Conservation (phyloP, 2,797 vertebrate species). For the Urophycis tenuis region DNA sequence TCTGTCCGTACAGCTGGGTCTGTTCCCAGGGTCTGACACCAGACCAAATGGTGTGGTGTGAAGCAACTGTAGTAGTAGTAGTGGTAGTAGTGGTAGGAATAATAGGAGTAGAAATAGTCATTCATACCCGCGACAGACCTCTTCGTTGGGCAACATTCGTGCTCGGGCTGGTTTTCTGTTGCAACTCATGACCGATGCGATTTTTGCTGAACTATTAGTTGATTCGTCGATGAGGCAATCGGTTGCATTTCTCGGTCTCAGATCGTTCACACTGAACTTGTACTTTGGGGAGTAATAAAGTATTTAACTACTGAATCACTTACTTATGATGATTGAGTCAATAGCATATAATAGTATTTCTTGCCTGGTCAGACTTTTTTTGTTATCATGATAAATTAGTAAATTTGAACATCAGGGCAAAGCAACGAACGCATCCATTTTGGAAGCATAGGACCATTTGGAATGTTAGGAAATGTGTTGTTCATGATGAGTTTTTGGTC, state of each 20-base stretch:
- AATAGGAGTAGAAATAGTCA: constrained; percentile 14
- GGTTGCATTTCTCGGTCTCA: not conserved
- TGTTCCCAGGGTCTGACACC: constrained; percentile 52
- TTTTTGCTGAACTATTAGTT: not conserved
- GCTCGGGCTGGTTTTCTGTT: constrained; percentile 1
- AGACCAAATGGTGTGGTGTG: constrained; percentile 12
- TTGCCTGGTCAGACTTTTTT: not conserved
- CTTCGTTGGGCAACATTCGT: constrained; percentile 61
- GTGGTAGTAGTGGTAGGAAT: too few relatives aligned
- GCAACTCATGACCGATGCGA: constrained; percentile 12
- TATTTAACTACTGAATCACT: not conserved
- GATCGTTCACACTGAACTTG: not conserved
- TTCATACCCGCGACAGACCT: constrained; percentile 28
- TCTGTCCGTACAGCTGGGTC: constrained; percentile 60
- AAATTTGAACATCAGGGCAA: too few relatives aligned
- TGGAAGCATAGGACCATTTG: too few relatives aligned
- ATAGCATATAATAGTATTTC: not conserved
- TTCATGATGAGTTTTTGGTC: too few relatives aligned
- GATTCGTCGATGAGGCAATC: not conserved
- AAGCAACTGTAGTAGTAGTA: too few relatives aligned
- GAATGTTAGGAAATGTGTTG: too few relatives aligned
- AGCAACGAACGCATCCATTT: too few relatives aligned
- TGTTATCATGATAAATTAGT: too few relatives aligned
- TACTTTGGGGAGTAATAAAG: not conserved
- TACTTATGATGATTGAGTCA: not conserved